phyloP scores from a whole-genome alignment of 2,797 vertebrate species.

The Pachyuromys duprasi region DNA sequence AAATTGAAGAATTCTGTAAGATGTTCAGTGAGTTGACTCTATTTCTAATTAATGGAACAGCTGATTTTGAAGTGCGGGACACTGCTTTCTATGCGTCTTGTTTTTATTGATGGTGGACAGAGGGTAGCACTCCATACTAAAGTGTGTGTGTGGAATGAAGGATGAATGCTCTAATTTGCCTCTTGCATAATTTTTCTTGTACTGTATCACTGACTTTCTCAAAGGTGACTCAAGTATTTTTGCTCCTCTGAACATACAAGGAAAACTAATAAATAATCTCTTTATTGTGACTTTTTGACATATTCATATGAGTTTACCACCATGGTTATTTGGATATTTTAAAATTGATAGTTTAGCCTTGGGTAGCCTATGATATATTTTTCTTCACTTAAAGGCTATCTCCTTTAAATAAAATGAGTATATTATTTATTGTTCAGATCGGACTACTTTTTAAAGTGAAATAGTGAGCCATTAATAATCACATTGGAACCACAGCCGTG shows the following conservation, averaged over 20 bases:
- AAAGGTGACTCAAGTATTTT: not conserved
- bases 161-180: slow-evolving; percentile 17
- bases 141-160: not conserved
- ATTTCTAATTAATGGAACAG: slow-evolving; percentile 44
- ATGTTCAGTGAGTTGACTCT: not conserved
- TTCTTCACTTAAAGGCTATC: slow-evolving; percentile 23
- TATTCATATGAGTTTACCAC: not conserved
- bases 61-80: not conserved
- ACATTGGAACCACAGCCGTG: not conserved
- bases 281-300: slow-evolving; percentile 6
- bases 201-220: not conserved
- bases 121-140: not conserved
- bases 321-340: slow-evolving; percentile 41
- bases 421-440: slow-evolving; percentile 47
- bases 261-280: not conserved
- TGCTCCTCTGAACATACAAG: not conserved
- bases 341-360: slow-evolving; percentile 31
- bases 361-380: not conserved
- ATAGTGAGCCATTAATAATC: slow-evolving; percentile 38
- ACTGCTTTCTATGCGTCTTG: not conserved
- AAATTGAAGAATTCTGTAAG: not conserved
- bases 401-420: slow-evolving; percentile 47
- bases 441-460: slow-evolving; percentile 18
- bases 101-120: not conserved
- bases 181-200: slow-evolving; percentile 54